A percentile compares a stretch with the other conserved stretches of the same genome.
Conservation (phyloP, 1,140 invertebrate genomes). For the Megalopta genalis region DNA sequence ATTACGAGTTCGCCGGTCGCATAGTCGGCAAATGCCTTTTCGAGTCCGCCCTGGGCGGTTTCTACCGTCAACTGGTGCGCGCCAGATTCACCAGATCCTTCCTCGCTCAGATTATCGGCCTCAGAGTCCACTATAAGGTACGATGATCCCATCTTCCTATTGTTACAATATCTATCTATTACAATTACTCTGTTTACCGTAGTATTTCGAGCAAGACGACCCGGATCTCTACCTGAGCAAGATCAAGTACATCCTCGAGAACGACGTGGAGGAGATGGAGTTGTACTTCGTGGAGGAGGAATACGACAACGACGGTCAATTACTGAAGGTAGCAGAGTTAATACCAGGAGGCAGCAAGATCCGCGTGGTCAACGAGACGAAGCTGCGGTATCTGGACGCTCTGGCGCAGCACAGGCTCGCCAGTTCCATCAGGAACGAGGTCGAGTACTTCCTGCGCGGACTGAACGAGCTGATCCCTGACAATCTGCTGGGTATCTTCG, state of each 20-base stretch:
- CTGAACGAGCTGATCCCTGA: slow-evolving; percentile 95
- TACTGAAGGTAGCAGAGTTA: slow-evolving; percentile 82
- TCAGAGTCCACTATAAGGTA: slow-evolving; percentile 94
- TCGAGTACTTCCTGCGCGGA: slow-evolving; percentile 93
- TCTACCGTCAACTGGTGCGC: slow-evolving; percentile 92
- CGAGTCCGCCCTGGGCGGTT: slow-evolving; percentile 93
- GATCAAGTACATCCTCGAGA: slow-evolving; percentile 95
- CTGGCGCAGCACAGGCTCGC: slow-evolving; percentile 93
- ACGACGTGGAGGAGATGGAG: slow-evolving; percentile 92
- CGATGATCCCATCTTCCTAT: slow-evolving; percentile 4
- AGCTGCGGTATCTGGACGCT: slow-evolving; percentile 92
- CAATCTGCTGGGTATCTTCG: slow-evolving; percentile 95
- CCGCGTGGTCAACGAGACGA: slow-evolving; percentile 88
- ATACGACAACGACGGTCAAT: slow-evolving; percentile 89
- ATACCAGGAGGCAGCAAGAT: slow-evolving; percentile 78
- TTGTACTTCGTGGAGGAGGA: slow-evolving; percentile 94
- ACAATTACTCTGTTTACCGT: too few species aligned
- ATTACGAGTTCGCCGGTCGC: slow-evolving; percentile 96
- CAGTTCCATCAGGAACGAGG: slow-evolving; percentile 89
- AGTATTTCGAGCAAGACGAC: slow-evolving; percentile 98
- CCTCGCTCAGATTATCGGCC: slow-evolving; percentile 95
- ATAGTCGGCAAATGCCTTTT: slow-evolving; percentile 96
- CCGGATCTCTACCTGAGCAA: slow-evolving; percentile 95
- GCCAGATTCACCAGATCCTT: slow-evolving; percentile 96
- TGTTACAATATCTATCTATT: not conserved